phyloP scores from a whole-genome alignment of 2,797 vertebrate species.

The Crocodylus rhombifer region DNA sequence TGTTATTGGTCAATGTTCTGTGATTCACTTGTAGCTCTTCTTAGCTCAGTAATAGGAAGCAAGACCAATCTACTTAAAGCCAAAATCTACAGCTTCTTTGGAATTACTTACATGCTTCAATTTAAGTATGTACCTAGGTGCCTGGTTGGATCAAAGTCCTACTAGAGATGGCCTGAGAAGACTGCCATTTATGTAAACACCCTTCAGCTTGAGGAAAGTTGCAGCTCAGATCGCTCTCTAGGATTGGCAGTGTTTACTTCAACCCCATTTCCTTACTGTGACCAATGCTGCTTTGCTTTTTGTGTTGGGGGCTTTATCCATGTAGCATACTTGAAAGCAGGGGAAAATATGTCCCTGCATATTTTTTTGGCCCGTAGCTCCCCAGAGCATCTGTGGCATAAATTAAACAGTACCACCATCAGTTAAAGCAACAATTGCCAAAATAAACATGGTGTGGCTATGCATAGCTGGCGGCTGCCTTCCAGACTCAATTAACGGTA shows the following conservation, averaged over 20 bases:
- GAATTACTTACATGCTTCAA: not conserved
- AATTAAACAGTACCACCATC: slow-evolving; percentile 54
- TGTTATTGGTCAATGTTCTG: not conserved
- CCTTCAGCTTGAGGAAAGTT: not conserved
- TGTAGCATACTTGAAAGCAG: not conserved
- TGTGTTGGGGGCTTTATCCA: slow-evolving; percentile 1
- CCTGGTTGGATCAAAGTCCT: not conserved
- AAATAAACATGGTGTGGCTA: slow-evolving; percentile 37
- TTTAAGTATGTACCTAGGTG: not conserved
- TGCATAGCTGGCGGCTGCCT: slow-evolving; percentile 25
- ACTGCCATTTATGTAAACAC: not conserved
- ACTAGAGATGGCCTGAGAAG: not conserved
- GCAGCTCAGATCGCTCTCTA: not conserved
- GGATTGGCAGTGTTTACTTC: not conserved
- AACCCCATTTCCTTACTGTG: not conserved
- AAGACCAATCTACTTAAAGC: not conserved
- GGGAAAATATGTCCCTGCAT: not conserved
- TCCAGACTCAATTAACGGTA: not conserved
- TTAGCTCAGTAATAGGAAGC: not conserved
- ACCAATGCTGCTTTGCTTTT: not conserved
- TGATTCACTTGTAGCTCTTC: not conserved
- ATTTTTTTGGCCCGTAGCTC: slow-evolving; percentile 31
- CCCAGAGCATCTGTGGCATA: slow-evolving; percentile 19
- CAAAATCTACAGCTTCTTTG: not conserved
- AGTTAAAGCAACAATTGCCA: slow-evolving; percentile 58